Conservation (phyloP, 2,888 invertebrate genomes). For the Cheilosia impressa region DNA sequence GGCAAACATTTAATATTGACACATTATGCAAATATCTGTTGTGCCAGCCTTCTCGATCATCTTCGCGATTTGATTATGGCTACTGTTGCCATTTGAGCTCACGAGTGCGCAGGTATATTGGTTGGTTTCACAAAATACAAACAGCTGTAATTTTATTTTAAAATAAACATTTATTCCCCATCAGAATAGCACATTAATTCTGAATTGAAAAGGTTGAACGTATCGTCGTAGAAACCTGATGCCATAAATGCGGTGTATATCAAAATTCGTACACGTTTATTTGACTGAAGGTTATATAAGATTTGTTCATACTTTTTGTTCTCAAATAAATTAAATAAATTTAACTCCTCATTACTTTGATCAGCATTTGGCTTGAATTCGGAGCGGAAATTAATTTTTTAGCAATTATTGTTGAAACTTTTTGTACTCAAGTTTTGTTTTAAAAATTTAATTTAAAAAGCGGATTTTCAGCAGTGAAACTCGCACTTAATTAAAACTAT, state of each 20-base stretch:
- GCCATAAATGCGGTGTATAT: too few species aligned
- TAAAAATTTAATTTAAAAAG: too few species aligned
- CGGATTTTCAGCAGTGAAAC: too few species aligned
- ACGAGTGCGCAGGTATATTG: too few species aligned
- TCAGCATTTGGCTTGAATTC: too few species aligned
- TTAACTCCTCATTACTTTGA: too few species aligned
- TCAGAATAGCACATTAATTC: constrained; percentile 1
- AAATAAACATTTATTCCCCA: neutral
- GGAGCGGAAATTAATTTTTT: too few species aligned
- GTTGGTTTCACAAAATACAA: too few species aligned
- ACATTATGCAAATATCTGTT: neutral
- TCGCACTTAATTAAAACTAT: too few species aligned
- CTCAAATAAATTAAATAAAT: too few species aligned
- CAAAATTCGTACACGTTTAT: neutral
- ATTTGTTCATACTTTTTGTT: too few species aligned
- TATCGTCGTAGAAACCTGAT: neutral
- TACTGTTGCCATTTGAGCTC: neutral
- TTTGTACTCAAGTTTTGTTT: too few species aligned
- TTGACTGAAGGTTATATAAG: neutral
- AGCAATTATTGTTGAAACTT: neutral
- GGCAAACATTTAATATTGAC: neutral
- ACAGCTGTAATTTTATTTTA: neutral
- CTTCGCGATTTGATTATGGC: neutral
- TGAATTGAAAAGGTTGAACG: neutral
- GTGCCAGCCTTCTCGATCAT: neutral